Conservation (phyloP, 2,113 vertebrate species). For the Psittacus erithacus region DNA sequence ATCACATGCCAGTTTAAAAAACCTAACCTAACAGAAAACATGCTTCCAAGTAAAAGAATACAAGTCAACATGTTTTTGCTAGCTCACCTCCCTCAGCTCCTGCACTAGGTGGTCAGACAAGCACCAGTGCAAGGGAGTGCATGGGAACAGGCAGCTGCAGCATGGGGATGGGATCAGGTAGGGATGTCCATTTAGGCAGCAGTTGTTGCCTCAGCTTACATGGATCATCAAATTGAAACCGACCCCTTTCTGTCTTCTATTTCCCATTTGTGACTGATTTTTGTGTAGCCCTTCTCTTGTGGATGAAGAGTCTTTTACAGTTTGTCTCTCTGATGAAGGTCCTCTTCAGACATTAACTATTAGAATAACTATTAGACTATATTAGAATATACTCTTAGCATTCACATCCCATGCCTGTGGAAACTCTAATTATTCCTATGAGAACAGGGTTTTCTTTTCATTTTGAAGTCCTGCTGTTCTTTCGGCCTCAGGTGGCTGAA, state of each 20-base stretch:
- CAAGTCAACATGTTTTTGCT: neutral
- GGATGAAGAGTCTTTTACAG: neutral
- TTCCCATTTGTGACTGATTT: neutral
- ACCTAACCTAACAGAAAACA: neutral
- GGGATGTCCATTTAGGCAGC: neutral
- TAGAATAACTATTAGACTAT: neutral
- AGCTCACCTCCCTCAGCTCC: neutral
- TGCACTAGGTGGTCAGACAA: neutral
- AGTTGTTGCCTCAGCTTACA: rapidly evolving
- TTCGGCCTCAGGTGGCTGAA: neutral
- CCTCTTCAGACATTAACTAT: neutral
- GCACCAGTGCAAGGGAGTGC: neutral
- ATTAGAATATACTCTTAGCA: neutral
- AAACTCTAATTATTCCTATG: neutral
- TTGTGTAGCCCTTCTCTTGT: neutral
- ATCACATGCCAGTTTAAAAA: neutral
- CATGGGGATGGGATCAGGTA: neutral
- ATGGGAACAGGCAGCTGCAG: neutral
- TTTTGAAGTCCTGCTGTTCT: neutral
- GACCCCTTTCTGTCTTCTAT: neutral
- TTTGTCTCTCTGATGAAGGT: neutral
- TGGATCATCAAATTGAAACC: neutral
- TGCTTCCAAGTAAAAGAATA: neutral
- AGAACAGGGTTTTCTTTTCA: neutral
- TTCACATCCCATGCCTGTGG: neutral